Percentiles rank a stretch among this genome's conserved stretches.
Evolutionary conservation across 2,888 invertebrate species (phyloP).

Genomic region (Ormyrus nitidulus): DNA sequence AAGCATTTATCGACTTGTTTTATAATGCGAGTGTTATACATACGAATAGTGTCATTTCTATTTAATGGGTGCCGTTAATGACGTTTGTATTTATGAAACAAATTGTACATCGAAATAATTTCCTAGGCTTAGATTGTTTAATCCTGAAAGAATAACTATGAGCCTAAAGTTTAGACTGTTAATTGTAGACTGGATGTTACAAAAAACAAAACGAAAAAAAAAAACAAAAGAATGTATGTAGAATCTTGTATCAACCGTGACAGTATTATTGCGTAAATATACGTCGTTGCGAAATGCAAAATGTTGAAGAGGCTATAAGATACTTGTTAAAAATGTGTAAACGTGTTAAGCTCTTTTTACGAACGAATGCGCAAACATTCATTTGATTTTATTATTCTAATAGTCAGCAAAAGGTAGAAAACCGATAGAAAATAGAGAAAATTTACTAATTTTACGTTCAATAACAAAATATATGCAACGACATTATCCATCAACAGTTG

Average conservation of each 20-base stretch:
- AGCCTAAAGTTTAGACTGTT: constrained; percentile 42
- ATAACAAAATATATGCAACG: neutral
- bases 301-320: constrained; percentile 25
- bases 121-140: constrained; percentile 19
- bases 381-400: neutral
- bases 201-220: constrained; percentile 23
- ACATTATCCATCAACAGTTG: constrained; percentile 32
- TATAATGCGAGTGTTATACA: neutral
- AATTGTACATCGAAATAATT: constrained; percentile 43
- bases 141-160: constrained; percentile 16
- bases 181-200: constrained; percentile 42
- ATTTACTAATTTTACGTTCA: neutral
- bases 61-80: constrained; percentile 16
- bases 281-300: constrained; percentile 43
- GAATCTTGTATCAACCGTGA: constrained; percentile 52
- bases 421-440: neutral
- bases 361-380: constrained; percentile 5
- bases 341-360: neutral
- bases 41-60: constrained; percentile 24
- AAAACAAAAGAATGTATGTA: constrained; percentile 35
- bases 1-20: constrained; percentile 17
- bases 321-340: neutral
- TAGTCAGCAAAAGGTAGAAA: neutral
- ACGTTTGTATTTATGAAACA: constrained; percentile 16
- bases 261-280: constrained; percentile 55